Base-by-base conservation (phyloP, 2,888 invertebrate genomes). In the Melinaea menophilus region DNA sequence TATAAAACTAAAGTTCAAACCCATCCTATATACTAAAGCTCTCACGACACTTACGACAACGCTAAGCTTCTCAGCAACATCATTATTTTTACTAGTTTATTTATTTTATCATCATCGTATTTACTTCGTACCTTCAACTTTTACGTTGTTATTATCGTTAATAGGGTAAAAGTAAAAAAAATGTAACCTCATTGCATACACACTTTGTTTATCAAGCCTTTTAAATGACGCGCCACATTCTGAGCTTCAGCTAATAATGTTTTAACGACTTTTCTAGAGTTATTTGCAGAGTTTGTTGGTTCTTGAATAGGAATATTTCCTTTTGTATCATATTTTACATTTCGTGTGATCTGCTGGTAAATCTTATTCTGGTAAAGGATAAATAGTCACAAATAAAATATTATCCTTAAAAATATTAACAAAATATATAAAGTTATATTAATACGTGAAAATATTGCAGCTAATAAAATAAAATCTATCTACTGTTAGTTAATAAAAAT, bases 201-300 rank as follows among this genome's bases (percentile, higher is more conserved):
- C 71, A 86, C 85, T 77, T 80, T 79, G 56, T 75, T 81, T 34
- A 82, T 74, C 1, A 82, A 71, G 37, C 67, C 75, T 45, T 72
- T 78, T 2, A 86, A 66, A 37, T 72, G 79, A n/a, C 79, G 73
- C 2, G 68, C 69, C 4, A 82, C 59, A 2, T 59, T n/a, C 47
- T 75, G 79, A 0, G 73, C 65, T 59, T 85, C 83, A 0, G 77
- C 71, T 0, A 86, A 7, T 61, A 84, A 62, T 3, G 69, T 22
- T 67, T 86, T 86, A 0, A 83, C 74, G 3, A 73, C 68, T 68
- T 81, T 86, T 57, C 77, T 83, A 3, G 62, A 56, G 33, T 54
- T 59, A 9, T 48, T 61, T 9, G 34, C 45, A 34, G 31, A 46
- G 54, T 72, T 37, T 58, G 70, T 5, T 56, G 60, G 4, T 63